A percentile compares a stretch with the other conserved stretches of the same genome.
phyloP scores from a whole-genome alignment of 2,888 invertebrate genomes.

The Lycophotia porphyrea region DNA sequence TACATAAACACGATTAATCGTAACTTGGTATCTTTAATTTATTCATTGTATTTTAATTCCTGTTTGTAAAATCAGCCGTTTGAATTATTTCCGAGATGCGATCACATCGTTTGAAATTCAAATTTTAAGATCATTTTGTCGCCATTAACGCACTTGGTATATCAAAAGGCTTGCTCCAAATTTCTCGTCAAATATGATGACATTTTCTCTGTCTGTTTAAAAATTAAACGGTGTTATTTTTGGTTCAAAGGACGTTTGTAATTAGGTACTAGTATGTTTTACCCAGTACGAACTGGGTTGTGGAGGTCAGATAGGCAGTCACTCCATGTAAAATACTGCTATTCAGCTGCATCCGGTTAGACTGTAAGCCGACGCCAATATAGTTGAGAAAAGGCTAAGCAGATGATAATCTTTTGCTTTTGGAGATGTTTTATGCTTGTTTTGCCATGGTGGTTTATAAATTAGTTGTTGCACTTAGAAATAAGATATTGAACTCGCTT shows the following conservation, averaged over 20 bases:
- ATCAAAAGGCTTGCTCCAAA: conserved; percentile 49
- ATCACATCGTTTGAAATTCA: conserved; percentile 66
- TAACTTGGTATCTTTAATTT: conserved; percentile 57
- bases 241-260: conserved; percentile 16
- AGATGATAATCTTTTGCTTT: too few relatives aligned
- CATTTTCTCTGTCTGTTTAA: conserved; percentile 23
- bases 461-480: neutral
- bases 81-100: conserved; percentile 55
- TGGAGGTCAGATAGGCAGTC: too few relatives aligned
- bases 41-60: conserved; percentile 68
- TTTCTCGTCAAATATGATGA: conserved; percentile 34
- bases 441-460: neutral
- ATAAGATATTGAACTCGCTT: neutral
- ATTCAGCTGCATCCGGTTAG: too few relatives aligned
- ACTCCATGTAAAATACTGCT: too few relatives aligned
- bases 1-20: conserved; percentile 53
- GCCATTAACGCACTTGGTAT: conserved; percentile 47
- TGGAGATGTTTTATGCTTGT: conserved; percentile 7
- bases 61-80: conserved; percentile 44
- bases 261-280: neutral
- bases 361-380: too few relatives aligned
- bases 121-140: conserved; percentile 63
- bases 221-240: conserved; percentile 32
- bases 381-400: too few relatives aligned
- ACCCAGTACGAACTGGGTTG: too few relatives aligned